These are phyloP conservation scores for Cenopis cana DNA, from an alignment of 2,888 invertebrate species.

Conservation along the genomic window DNA sequence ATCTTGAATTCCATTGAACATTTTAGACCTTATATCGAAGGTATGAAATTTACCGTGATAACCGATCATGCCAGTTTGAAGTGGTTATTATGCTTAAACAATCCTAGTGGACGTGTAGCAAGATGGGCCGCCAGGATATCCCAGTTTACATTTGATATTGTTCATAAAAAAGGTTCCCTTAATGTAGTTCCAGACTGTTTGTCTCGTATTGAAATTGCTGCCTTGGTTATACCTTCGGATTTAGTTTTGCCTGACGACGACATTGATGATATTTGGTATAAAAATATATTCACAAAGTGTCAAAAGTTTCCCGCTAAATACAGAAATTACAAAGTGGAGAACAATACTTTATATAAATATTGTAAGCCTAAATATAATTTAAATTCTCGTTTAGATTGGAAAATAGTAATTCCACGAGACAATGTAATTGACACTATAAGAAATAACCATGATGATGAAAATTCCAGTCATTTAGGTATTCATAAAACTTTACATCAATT, in stretches of 20 bases:
- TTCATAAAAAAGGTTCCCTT: constrained; percentile 29
- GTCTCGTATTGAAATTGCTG: constrained; percentile 6
- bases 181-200: constrained; percentile 27
- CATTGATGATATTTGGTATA: constrained; percentile 14
- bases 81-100: constrained; percentile 10
- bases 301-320: constrained; percentile 27
- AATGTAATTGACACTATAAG: constrained; percentile 5
- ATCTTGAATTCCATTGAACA: constrained; percentile 13
- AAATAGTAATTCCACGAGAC: constrained; percentile 20
- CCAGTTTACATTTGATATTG: constrained; percentile 30
- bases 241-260: neutral
- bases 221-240: neutral
- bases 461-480: constrained; percentile 20
- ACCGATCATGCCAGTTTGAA: constrained; percentile 25
- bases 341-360: constrained; percentile 10
- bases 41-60: constrained; percentile 17
- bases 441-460: constrained; percentile 25
- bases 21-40: constrained; percentile 25
- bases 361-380: constrained; percentile 18
- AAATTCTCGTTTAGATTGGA: constrained; percentile 12
- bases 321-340: constrained; percentile 23
- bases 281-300: constrained; percentile 13
- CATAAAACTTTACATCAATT: constrained; percentile 22
- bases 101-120: constrained; percentile 28
- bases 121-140: constrained; percentile 31